phyloP scores from a whole-genome alignment of 2,888 invertebrate genomes.

The Rhyacophila evoluta region DNA sequence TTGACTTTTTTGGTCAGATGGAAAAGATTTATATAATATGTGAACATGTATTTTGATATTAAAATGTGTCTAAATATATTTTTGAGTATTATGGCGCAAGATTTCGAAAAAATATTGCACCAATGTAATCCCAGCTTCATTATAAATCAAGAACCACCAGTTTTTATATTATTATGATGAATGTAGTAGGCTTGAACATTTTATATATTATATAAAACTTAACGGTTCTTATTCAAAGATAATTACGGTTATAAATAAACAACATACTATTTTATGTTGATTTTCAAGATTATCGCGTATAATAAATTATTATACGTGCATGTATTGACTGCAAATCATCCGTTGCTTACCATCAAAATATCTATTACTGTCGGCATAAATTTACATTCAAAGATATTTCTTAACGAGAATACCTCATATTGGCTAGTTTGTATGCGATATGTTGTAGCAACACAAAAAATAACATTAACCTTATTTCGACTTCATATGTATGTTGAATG shows the following conservation, averaged over 20 bases:
- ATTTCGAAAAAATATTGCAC: too few relatives aligned
- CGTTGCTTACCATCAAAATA: slow-evolving; percentile 9
- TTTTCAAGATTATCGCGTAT: background rate
- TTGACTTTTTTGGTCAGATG: too few relatives aligned
- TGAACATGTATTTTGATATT: too few relatives aligned
- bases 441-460: background rate
- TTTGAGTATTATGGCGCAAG: too few relatives aligned
- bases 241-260: slow-evolving; percentile 16
- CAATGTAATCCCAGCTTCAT: too few relatives aligned
- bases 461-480: background rate
- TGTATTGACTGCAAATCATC: background rate
- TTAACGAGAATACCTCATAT: background rate
- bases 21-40: too few relatives aligned
- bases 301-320: background rate
- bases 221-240: background rate
- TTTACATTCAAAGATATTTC: background rate
- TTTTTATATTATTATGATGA: background rate
- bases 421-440: background rate
- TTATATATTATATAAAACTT: background rate
- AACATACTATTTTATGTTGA: background rate
- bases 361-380: background rate
- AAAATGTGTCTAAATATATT: too few relatives aligned
- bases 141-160: background rate
- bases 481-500: too few relatives aligned
- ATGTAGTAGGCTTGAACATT: background rate